phyloP scores from a whole-genome alignment of 2,797 vertebrate genomes.

The Syngnathus acus region DNA sequence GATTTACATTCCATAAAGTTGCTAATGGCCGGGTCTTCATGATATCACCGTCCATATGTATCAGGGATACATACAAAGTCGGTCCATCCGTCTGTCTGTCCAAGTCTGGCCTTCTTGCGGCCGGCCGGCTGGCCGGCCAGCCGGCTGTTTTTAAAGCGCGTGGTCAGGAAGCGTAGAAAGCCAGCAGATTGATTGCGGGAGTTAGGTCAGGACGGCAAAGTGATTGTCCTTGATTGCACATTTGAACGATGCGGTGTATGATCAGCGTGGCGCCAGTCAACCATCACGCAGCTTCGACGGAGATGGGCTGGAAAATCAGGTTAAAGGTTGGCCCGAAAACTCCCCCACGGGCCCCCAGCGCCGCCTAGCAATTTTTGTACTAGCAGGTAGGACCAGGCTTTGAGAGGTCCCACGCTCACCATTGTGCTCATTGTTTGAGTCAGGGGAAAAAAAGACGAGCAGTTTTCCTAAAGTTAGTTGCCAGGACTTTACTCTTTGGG shows the following conservation, averaged over 20 bases:
- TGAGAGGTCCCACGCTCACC: too few relatives aligned
- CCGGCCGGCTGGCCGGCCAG: too few relatives aligned
- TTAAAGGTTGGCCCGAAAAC: slow-evolving; percentile 20
- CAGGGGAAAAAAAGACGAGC: too few relatives aligned
- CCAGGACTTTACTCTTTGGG: too few relatives aligned
- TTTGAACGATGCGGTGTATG: not conserved
- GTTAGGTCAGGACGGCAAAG: slow-evolving; percentile 79
- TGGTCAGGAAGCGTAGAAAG: slow-evolving; percentile 80
- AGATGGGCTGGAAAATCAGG: slow-evolving; percentile 29
- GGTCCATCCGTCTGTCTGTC: not conserved
- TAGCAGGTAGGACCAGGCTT: not conserved
- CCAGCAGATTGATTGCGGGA: slow-evolving; percentile 90
- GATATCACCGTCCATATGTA: not conserved
- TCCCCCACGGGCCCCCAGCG: not conserved
- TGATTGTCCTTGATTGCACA: slow-evolving; percentile 75
- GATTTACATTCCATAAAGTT: too few relatives aligned
- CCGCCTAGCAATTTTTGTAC: slow-evolving; percentile 78
- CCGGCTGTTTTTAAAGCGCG: slow-evolving; percentile 73
- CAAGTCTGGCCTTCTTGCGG: slow-evolving; percentile 62
- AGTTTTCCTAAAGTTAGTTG: too few relatives aligned
- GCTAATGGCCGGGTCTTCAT: too few relatives aligned
- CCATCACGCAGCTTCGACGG: slow-evolving; percentile 30
- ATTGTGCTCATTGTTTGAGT: too few relatives aligned
- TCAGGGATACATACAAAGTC: not conserved
- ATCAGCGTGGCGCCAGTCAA: slow-evolving; percentile 29